phyloP scores from a whole-genome alignment of 2,113 vertebrate species.

The Cromileptes altivelis region DNA sequence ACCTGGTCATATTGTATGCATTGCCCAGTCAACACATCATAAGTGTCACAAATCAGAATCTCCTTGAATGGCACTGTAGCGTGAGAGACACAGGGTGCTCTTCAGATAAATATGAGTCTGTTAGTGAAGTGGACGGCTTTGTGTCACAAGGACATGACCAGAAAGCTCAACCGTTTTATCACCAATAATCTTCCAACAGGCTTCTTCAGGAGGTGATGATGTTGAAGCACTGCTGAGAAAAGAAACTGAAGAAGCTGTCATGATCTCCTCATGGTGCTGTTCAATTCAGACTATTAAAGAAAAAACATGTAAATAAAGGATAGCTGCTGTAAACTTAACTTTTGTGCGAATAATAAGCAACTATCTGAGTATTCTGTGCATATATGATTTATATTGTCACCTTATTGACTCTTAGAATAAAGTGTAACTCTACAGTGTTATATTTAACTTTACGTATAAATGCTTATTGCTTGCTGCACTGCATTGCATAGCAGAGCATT shows the following conservation, averaged over 20 bases:
- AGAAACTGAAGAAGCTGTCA: not conserved
- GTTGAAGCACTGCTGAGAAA: constrained; percentile 18
- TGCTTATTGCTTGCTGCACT: not conserved
- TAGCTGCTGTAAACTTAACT: not conserved
- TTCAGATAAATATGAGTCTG: not conserved
- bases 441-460: not conserved
- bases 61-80: not conserved
- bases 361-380: not conserved
- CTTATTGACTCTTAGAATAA: not conserved
- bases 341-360: not conserved
- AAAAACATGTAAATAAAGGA: not conserved
- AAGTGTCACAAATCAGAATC: constrained; percentile 10
- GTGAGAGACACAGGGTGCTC: not conserved
- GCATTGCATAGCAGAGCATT: not conserved
- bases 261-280: not conserved
- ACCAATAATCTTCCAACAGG: not conserved
- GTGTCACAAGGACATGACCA: constrained; percentile 5
- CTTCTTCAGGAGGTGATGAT: constrained; percentile 9
- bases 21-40: not conserved
- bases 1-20: not conserved
- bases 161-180: not conserved
- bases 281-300: not conserved
- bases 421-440: not conserved
- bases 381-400: not conserved
- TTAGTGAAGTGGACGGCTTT: not conserved